phyloP scores from a whole-genome alignment of 92 coral and sea anemone genomes.

The Muricea muricata region DNA sequence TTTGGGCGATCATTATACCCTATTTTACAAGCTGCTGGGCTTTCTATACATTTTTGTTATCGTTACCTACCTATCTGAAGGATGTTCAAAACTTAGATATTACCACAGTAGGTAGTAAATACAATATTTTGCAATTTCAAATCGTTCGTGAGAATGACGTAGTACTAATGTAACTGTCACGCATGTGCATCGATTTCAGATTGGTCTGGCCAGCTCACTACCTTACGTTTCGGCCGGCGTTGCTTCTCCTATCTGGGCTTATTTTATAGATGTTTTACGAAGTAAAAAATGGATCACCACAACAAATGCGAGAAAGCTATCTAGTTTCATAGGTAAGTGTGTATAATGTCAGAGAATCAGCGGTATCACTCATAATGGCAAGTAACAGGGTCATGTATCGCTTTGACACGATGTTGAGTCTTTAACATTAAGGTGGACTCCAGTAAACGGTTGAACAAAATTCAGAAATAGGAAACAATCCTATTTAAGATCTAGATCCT shows the following conservation, averaged over 20 bases:
- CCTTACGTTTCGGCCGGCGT: constrained; percentile 67
- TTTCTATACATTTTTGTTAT: constrained; percentile 71
- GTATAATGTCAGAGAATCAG: background rate
- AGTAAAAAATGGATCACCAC: constrained; percentile 51
- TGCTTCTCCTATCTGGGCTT: constrained; percentile 64
- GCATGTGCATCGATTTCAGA: too few relatives aligned
- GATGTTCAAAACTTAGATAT: constrained; percentile 70
- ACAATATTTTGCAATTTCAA: background rate
- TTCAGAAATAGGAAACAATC: too few relatives aligned
- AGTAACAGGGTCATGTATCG: too few relatives aligned
- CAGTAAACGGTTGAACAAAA: too few relatives aligned
- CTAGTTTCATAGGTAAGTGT: constrained; percentile 59
- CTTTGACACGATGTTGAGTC: too few relatives aligned
- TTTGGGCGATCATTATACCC: constrained; percentile 72
- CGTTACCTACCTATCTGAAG: constrained; percentile 71
- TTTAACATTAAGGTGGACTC: too few relatives aligned
- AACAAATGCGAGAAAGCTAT: constrained; percentile 65
- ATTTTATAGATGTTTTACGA: constrained; percentile 63
- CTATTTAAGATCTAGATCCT: too few relatives aligned
- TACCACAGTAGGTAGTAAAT: constrained; percentile 49
- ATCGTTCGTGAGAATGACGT: too few relatives aligned
- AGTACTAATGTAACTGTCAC: too few relatives aligned
- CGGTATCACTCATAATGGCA: background rate
- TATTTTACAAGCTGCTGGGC: constrained; percentile 70
- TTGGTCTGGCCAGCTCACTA: constrained; percentile 74